Base-by-base conservation (phyloP, 2,888 invertebrate species). In the Hirtodrosophila confusa region DNA sequence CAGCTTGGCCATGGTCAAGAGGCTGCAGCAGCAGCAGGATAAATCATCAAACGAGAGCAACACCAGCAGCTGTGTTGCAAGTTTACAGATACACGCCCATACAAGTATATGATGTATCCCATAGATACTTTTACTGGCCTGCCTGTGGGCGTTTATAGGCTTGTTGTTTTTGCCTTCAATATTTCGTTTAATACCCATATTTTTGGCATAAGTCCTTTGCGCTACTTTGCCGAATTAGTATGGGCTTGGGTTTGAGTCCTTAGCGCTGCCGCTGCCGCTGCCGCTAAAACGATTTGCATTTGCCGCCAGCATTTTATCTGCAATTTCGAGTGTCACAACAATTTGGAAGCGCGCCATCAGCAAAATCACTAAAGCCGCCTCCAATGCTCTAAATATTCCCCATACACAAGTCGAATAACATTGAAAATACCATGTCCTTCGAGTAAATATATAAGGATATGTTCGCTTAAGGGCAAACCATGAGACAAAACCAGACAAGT, bases 211-310 rank as follows among this genome's bases (percentile, higher is more conserved):
- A 74, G 70, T 44, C 45, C 44, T 65, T 72, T 65, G 73, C 40
- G 53, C 66, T 51, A 70, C 67, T 61, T 44, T 56, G 73, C 65
- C 71, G 70, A 61, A 69, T 70, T 69, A 70, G 70, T n/a, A 51
- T 51, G 40, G 47, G 37, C 54, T 48, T 51, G 41, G n/a, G 11
- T 37, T 45, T 41, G 53, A 29, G 27, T 27, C 27, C 27, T 27
- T 4, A 5, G 31, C 3, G 31, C 7, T 27, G 4, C 6, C 27
- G 0, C 31, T 7, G 8, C 7, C 27, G 35, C 39, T 58, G 60
- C 35, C 17, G 56, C 66, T 45, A 47, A 62, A 86, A 67, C 86
- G 84, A 86, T 86, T 86, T 79, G 67, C 80, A 73, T 72, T 72
- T 55, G 63, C 69, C 57, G 63, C n/a, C 75, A 75, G 49, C 58